These are phyloP conservation scores for Cheilosia pagana DNA, from an alignment of 2,888 invertebrate genomes.

Conservation along the genomic window DNA sequence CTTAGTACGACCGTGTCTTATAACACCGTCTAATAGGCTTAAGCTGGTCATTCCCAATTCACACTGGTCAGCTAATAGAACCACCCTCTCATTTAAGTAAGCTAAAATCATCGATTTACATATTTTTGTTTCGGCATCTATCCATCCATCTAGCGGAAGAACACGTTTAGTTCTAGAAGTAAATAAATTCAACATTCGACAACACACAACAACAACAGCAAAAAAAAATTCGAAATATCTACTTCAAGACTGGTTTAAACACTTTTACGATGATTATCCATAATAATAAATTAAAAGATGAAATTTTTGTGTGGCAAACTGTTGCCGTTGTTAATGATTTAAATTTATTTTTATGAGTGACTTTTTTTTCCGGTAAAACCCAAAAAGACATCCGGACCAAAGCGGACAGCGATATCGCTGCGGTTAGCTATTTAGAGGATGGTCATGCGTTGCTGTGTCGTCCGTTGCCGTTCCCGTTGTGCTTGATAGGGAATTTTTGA, in stretches of 20 bases:
- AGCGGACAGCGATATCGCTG: background rate
- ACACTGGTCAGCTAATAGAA: conserved; percentile 44
- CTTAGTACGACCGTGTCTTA: too few species aligned
- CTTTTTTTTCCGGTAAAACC: conserved; percentile 61
- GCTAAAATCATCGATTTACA: conserved; percentile 19
- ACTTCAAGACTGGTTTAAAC: conserved; percentile 37
- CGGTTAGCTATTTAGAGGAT: too few species aligned
- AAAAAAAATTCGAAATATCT: background rate
- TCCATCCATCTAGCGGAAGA: too few species aligned
- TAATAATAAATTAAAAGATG: conserved; percentile 52
- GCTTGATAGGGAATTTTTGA: too few species aligned
- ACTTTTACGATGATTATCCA: conserved; percentile 43
- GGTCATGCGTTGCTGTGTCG: too few species aligned
- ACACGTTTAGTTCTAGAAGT: too few species aligned
- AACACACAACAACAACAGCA: background rate
- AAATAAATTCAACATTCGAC: too few species aligned
- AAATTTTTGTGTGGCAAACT: conserved; percentile 58
- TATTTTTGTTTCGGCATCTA: background rate
- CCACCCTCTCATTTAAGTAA: conserved; percentile 5
- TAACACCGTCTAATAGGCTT: background rate
- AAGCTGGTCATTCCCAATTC: conserved; percentile 36
- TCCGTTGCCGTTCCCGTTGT: too few species aligned
- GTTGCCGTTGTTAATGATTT: conserved; percentile 55
- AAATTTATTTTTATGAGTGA: conserved; percentile 31
- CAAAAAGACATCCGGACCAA: conserved; percentile 61